Base-by-base conservation (phyloP, 1,140 invertebrate species). In the Spodoptera frugiperda region DNA sequence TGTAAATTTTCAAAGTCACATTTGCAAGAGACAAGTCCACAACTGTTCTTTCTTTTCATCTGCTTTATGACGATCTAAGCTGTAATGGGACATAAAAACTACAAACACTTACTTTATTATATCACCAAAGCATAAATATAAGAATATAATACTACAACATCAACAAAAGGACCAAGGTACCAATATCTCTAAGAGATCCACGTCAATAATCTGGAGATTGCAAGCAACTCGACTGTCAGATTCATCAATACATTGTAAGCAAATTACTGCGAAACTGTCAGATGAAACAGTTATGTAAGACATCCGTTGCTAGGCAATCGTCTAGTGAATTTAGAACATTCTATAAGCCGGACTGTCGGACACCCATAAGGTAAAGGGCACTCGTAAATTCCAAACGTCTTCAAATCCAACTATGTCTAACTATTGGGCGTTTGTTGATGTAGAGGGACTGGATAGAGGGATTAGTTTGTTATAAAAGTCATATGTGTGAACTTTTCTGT, bases 401-500 rank as follows among this genome's bases (percentile, higher is more conserved):
- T 93, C 91, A 93, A 93, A 93, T 91, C 91, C 90, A 93, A 93
- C 91, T 93, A 92, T 93, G 91, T 89, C 86, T 82, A 92, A 93
- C 89, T 91, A 92, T 92, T 91, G 90, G 87, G 87, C 84, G 84
- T 81, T 80, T 81, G 68, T 3, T 59, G 88, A 89, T 83, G 19
- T 89, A 81, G 0, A 59, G 33, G 51, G 15, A 71, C 85, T 91
- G 70, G 89, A 93, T 80, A 67, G 9, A 44, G 14, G 15, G 17
- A 0, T 44, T 39, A 1, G 11, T 3, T 30, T 39, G 5, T 4
- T 3, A 39, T 1, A 4, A 39, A 9, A 39, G 8, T 39, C 1
- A 6, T 39, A 0, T 8, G 8, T 39, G 8, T 39, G 6, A 39
- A 39, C 48, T 15, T 51, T 25, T n/a, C n/a, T n/a, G n/a, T n/a